phyloP scores from a whole-genome alignment of 53 echinoderm and acorn worm genomes.

The Paracentrotus lividus region DNA sequence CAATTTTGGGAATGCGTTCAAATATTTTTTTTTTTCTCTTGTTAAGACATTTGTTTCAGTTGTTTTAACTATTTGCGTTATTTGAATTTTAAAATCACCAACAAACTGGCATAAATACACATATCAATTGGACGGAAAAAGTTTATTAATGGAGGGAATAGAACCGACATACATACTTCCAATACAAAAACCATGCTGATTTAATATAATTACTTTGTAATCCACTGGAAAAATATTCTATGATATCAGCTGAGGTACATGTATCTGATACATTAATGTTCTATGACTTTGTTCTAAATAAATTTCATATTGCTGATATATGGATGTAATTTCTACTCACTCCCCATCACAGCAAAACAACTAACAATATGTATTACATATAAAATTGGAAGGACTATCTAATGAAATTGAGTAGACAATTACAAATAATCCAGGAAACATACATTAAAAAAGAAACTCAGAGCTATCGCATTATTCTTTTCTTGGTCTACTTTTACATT shows the following conservation, averaged over 20 bases:
- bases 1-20: too few species aligned
- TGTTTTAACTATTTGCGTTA: too few species aligned
- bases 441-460: too few species aligned
- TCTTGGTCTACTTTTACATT: too few species aligned
- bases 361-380: not conserved
- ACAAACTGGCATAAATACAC: too few species aligned
- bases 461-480: too few species aligned
- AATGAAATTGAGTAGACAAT: not conserved
- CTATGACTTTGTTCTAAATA: slow-evolving; percentile 3
- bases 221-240: not conserved
- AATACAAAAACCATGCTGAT: not conserved
- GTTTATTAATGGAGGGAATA: not conserved
- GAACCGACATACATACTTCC: not conserved
- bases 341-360: too few species aligned
- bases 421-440: too few species aligned
- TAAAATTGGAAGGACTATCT: not conserved
- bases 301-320: not conserved
- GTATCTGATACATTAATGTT: slow-evolving; percentile 41
- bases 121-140: not conserved
- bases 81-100: too few species aligned
- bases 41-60: too few species aligned
- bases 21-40: too few species aligned
- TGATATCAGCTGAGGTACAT: not conserved
- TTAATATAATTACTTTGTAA: not conserved
- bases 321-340: not conserved